Evolutionary conservation across 1,140 invertebrate genomes (phyloP), one percentile per base, ranked within the genome.

Genomic region (Psilanteris sp.): DNA sequence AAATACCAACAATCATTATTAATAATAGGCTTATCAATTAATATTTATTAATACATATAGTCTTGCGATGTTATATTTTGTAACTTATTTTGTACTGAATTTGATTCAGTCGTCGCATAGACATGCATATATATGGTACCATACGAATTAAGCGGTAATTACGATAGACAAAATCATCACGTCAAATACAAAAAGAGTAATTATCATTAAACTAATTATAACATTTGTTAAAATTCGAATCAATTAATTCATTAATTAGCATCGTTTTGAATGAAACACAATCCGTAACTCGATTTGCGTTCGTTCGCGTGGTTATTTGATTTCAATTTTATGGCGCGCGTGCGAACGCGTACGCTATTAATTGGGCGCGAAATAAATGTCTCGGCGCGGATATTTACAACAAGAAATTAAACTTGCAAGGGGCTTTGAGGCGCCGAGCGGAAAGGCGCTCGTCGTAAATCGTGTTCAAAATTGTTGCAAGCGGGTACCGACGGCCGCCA

Each of bases 341-440:
- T 16, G 20, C 41, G 39, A 32, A 26, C 20, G 27, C 26, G 1
- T 34, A 27, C 4, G 18, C 5, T 48, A 68, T 75, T 62, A 67
- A 48, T 67, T 67, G 61, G n/a, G n/a, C 37, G 32, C 36, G n/a
- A 67, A 74, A 67, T 67, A 66, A 74, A 67, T 66, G 71, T 67
- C 68, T 14, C 10, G 9, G 1, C 4, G 34, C 6, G 57, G 27
- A 57, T 64, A 67, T 74, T 74, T 74, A 67, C 39, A 59, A 39
- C 44, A 27, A 61, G 15, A 20, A 61, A 61, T 52, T 52, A 31
- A 32, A 67, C 27, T 52, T 59, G 16, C 24, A 31, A 66, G 43
- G 44, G n/a, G 26, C 48, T 48, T 62, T 48, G 39, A 72, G 26
- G n/a, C n/a, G n/a, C n/a, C 22, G 31, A n/a, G 22, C 18, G 11